A percentile compares a stretch with the other conserved stretches of the same genome.
Evolutionary conservation across 2,888 invertebrate species (phyloP).

Genomic region (Yponomeuta sedellus): DNA sequence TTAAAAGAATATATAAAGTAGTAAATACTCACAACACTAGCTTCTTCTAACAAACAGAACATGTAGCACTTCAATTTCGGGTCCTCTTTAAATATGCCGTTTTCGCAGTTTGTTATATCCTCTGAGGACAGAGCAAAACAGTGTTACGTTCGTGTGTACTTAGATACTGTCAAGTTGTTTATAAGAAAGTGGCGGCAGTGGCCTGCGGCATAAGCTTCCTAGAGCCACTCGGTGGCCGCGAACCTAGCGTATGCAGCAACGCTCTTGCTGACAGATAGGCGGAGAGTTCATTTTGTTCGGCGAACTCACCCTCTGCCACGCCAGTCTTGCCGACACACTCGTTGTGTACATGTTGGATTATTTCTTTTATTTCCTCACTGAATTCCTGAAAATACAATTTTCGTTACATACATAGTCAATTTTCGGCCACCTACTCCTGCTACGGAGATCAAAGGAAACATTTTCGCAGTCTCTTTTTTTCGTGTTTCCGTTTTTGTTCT

Average conservation of each 20-base stretch:
- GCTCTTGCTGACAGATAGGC: neutral
- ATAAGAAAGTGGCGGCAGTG: neutral
- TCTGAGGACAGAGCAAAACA: constrained; percentile 51
- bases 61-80: constrained; percentile 73
- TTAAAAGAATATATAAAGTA: neutral
- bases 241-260: neutral
- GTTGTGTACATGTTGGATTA: constrained; percentile 68
- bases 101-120: constrained; percentile 74
- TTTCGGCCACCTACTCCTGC: constrained; percentile 9
- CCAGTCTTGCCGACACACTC: constrained; percentile 67
- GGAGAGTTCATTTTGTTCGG: constrained; percentile 31
- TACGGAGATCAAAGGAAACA: constrained; percentile 9
- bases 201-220: neutral
- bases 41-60: constrained; percentile 72
- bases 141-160: neutral
- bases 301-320: constrained; percentile 64
- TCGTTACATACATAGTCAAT: constrained; percentile 18
- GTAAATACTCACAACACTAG: constrained; percentile 64
- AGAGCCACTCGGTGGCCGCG: neutral
- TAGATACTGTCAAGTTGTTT: neutral
- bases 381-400: constrained; percentile 57
- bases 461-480: neutral
- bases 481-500: constrained; percentile 30
- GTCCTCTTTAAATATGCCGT: constrained; percentile 75
- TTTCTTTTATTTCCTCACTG: constrained; percentile 71